Percentiles rank a stretch among this genome's conserved stretches.
These are phyloP conservation scores for Pampus argenteus DNA, from an alignment of 2,797 vertebrate genomes.

Conservation along the genomic window DNA sequence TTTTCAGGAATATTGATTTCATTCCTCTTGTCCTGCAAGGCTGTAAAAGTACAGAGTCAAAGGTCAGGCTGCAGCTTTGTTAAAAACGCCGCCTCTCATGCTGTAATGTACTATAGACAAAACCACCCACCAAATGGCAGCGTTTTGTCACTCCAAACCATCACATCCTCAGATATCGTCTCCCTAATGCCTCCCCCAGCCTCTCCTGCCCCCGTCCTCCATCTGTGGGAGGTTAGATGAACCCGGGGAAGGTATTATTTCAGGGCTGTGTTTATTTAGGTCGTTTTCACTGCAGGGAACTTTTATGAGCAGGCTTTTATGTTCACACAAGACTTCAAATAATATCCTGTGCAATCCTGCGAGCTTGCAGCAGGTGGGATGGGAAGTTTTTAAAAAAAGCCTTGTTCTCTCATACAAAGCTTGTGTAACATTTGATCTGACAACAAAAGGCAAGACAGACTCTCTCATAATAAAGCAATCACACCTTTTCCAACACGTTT, in stretches of 20 bases:
- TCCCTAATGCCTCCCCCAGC: slow-evolving; percentile 37
- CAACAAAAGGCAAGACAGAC: slow-evolving; percentile 42
- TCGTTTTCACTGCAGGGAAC: slow-evolving; percentile 59
- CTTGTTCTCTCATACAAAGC: slow-evolving; percentile 48
- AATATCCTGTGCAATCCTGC: slow-evolving; percentile 40
- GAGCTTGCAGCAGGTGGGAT: slow-evolving; percentile 31
- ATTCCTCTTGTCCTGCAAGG: too few species aligned
- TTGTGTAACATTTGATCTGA: slow-evolving; percentile 53
- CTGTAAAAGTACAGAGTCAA: neutral
- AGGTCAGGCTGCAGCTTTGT: slow-evolving; percentile 37
- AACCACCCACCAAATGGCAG: slow-evolving; percentile 48
- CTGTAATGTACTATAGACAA: slow-evolving; percentile 36
- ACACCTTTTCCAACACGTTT: slow-evolving; percentile 17
- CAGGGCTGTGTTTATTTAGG: slow-evolving; percentile 62
- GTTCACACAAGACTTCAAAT: slow-evolving; percentile 61
- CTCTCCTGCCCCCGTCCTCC: slow-evolving; percentile 23
- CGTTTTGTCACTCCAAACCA: slow-evolving; percentile 14
- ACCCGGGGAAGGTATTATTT: slow-evolving; percentile 43
- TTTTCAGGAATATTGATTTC: neutral
- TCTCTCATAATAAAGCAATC: slow-evolving; percentile 29
- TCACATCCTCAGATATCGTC: slow-evolving; percentile 26
- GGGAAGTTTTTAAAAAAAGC: neutral
- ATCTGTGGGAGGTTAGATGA: slow-evolving; percentile 37
- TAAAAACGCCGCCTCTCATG: slow-evolving; percentile 44
- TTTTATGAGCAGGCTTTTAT: slow-evolving; percentile 68